Evolutionary conservation across 1,140 invertebrate species (phyloP), one percentile per base, ranked within the genome.

Genomic region (Drosophila albomicans): DNA sequence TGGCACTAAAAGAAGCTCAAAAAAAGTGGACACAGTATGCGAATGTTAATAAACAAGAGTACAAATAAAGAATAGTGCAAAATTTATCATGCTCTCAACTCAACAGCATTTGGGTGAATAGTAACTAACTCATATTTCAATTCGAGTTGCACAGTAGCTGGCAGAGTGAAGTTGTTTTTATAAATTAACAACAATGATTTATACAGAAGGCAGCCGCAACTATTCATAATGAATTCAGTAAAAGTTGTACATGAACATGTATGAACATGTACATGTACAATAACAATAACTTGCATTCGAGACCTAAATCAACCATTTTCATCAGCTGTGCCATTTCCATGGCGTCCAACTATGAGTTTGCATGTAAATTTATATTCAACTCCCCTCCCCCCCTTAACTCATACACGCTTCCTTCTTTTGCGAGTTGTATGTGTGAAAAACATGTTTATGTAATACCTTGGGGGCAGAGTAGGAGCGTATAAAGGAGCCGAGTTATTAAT

Each of bases 131-230:
- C 66, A 64, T 75, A 71, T 75, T 75, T 82, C 51, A 66, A 75
- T 79, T 70, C 8, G 70, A 58, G 54, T 6, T 32, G 30, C 32
- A 25, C 32, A 46, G 45, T 8, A 10, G 51, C 43, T 63, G 65
- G 65, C 38, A 78, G 52, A 25, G 20, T 4, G 20, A 56, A 76
- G 66, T 76, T 13, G 25, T 54, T 54, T 76, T 80, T 72, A 76
- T 75, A 82, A 84, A 84, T 82, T 84, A 82, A 80, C 76, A 80
- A 82, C 59, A 84, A 69, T 84, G 84, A 80, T 77, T 79, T 84
- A 80, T 84, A 68, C 81, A 79, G 72, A 63, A 63, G 49, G 51
- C 71, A 68, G 75, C 62, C 65, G 71, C 63, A 61, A 63, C 45
- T 78, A 64, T 77, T 79, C 67, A 61, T 72, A 79, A 84, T 79